A percentile compares a stretch with the other conserved stretches of the same genome.
These are phyloP conservation scores for Zenarchopterus dispar DNA, from an alignment of 2,797 vertebrate genomes.

Conservation along the genomic window DNA sequence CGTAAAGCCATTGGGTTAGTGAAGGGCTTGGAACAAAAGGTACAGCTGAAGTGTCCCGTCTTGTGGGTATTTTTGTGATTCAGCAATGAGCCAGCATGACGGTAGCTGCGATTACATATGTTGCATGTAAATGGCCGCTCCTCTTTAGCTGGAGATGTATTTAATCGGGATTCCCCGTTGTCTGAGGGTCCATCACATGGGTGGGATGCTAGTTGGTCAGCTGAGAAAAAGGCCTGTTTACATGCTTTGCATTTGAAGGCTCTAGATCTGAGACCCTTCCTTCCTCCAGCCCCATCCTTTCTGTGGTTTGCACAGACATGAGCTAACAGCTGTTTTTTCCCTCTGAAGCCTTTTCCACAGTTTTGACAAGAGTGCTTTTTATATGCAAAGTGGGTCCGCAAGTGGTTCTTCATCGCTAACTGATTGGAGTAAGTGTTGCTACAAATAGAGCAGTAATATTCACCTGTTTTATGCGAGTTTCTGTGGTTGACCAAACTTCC, in stretches of 20 bases:
- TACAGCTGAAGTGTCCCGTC: slow-evolving; percentile 84
- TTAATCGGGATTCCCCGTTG: slow-evolving; percentile 20
- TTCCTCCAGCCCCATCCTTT: slow-evolving; percentile 49
- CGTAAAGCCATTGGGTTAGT: slow-evolving; percentile 84
- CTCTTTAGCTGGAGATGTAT: slow-evolving; percentile 59
- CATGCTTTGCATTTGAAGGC: slow-evolving; percentile 74
- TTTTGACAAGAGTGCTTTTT: slow-evolving; percentile 82
- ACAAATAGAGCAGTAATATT: slow-evolving; percentile 87
- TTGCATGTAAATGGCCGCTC: slow-evolving; percentile 83
- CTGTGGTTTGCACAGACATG: slow-evolving; percentile 75
- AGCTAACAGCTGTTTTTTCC: slow-evolving; percentile 78
- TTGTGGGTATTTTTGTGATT: slow-evolving; percentile 89
- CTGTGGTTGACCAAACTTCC: slow-evolving; percentile 88
- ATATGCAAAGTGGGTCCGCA: slow-evolving; percentile 86
- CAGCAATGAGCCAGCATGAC: slow-evolving; percentile 84
- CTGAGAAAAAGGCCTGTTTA: slow-evolving; percentile 65
- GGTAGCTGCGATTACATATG: slow-evolving; percentile 86
- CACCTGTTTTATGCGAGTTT: slow-evolving; percentile 87
- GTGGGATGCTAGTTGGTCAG: slow-evolving; percentile 69
- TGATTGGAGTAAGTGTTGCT: slow-evolving; percentile 88
- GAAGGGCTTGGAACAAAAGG: slow-evolving; percentile 85
- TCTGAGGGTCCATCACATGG: slow-evolving; percentile 54
- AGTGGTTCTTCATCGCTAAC: slow-evolving; percentile 88
- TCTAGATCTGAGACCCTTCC: slow-evolving; percentile 58
- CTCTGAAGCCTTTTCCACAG: slow-evolving; percentile 82